Conservation (phyloP, 1,140 invertebrate species). For the Muscidifurax raptorellus region DNA sequence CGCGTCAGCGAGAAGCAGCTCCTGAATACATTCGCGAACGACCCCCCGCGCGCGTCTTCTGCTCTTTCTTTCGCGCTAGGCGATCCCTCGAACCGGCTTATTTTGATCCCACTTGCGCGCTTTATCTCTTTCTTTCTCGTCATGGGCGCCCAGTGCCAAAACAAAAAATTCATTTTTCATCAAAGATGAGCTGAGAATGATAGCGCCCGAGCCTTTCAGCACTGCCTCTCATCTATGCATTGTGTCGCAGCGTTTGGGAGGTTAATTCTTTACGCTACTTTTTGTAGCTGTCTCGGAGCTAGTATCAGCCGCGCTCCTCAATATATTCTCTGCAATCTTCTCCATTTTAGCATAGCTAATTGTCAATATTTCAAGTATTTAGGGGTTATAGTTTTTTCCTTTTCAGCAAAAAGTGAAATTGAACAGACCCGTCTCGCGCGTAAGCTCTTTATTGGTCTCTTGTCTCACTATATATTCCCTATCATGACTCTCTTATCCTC, state of each 20-base stretch:
- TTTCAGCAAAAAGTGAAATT: conserved; percentile 35
- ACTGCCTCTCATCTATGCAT: too few relatives aligned
- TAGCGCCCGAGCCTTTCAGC: neutral
- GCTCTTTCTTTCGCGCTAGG: conserved; percentile 5
- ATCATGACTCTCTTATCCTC: conserved; percentile 20
- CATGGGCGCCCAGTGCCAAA: neutral
- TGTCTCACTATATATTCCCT: conserved; percentile 8
- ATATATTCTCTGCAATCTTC: too few relatives aligned
- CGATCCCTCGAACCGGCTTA: conserved; percentile 48
- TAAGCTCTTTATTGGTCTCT: conserved; percentile 51
- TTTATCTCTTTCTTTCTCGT: conserved; percentile 50
- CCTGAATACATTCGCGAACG: neutral
- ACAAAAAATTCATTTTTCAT: neutral
- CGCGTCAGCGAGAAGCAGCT: conserved; percentile 5
- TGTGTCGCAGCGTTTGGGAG: too few relatives aligned
- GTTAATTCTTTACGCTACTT: too few relatives aligned
- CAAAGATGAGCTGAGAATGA: neutral
- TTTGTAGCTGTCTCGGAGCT: too few relatives aligned
- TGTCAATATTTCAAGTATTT: too few relatives aligned
- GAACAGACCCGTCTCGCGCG: conserved; percentile 33
- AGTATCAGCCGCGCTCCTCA: too few relatives aligned
- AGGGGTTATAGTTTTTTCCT: conserved; percentile 32
- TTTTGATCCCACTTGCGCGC: conserved; percentile 51
- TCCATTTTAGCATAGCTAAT: too few relatives aligned
- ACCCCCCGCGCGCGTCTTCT: neutral